Evolutionary conservation across 2,113 vertebrate genomes (phyloP).

Genomic region (Laterallus jamaicensis): DNA sequence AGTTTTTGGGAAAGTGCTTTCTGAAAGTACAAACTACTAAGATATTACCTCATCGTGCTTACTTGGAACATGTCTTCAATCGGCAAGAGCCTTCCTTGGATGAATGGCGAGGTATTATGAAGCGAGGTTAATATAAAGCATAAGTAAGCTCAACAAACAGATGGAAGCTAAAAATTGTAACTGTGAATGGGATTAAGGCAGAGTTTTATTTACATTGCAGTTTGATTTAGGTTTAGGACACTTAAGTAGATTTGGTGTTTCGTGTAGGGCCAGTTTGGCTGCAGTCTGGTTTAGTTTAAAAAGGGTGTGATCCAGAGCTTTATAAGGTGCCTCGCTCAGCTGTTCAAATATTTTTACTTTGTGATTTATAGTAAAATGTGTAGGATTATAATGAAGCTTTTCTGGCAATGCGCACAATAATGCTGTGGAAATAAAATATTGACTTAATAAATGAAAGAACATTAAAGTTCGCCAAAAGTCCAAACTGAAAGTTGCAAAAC

Average conservation of each 20-base stretch:
- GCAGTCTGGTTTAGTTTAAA: slow-evolving; percentile 65
- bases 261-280: slow-evolving; percentile 38
- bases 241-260: slow-evolving; percentile 59
- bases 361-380: slow-evolving; percentile 73
- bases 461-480: slow-evolving; percentile 67
- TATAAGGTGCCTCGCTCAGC: slow-evolving; percentile 72
- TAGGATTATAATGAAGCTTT: slow-evolving; percentile 73
- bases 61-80: background rate
- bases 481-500: slow-evolving; percentile 50
- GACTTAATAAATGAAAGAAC: slow-evolving; percentile 68
- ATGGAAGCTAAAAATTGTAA: slow-evolving; percentile 43
- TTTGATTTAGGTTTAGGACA: slow-evolving; percentile 55
- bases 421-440: slow-evolving; percentile 74
- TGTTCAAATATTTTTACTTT: slow-evolving; percentile 81
- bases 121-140: background rate
- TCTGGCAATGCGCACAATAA: slow-evolving; percentile 69
- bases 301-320: slow-evolving; percentile 70
- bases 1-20: background rate
- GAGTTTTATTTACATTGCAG: slow-evolving; percentile 48
- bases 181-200: slow-evolving; percentile 62
- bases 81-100: background rate
- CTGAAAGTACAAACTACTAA: background rate
- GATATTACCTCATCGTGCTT: background rate
- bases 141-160: slow-evolving; percentile 54
- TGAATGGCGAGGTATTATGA: slow-evolving; percentile 15